Percentiles rank a stretch among this genome's conserved stretches.
These are phyloP conservation scores for Heliconius melpomene DNA, from an alignment of 1,140 invertebrate genomes.

Conservation along the genomic window DNA sequence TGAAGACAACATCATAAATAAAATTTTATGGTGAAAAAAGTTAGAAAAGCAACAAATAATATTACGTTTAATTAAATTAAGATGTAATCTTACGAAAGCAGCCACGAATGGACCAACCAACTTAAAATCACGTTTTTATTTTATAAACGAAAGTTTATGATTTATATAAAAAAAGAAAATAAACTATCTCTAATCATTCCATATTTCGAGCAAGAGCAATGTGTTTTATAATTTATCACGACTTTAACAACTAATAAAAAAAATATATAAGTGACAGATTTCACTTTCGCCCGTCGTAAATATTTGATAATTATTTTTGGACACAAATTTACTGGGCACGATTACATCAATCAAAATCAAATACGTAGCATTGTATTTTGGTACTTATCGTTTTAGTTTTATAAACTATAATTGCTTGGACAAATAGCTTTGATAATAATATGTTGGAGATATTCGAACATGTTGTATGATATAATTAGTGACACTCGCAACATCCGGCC, in stretches of 20 bases:
- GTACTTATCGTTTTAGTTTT: not conserved
- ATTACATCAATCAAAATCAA: not conserved
- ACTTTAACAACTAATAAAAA: conserved; percentile 13
- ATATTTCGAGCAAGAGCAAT: not conserved
- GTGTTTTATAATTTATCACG: conserved; percentile 11
- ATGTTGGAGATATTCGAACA: not conserved
- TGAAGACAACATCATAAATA: not conserved
- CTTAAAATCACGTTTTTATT: not conserved
- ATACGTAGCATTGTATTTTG: conserved; percentile 5
- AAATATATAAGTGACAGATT: conserved; percentile 38
- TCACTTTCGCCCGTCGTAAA: conserved; percentile 63
- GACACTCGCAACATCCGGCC: conserved; percentile 57
- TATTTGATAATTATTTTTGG: conserved; percentile 50
- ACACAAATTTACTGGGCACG: conserved; percentile 18
- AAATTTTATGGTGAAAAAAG: not conserved
- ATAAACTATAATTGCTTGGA: conserved; percentile 15
- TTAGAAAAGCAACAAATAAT: not conserved
- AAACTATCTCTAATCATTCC: conserved; percentile 2
- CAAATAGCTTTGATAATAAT: conserved; percentile 14
- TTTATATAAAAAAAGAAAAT: not conserved
- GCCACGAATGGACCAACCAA: not conserved
- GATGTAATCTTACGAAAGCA: not conserved
- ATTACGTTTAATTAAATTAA: not conserved
- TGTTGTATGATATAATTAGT: conserved; percentile 50
- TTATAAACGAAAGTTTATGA: conserved; percentile 14